Conservation (phyloP, 2,888 invertebrate genomes). For the Ochropleura plecta region DNA sequence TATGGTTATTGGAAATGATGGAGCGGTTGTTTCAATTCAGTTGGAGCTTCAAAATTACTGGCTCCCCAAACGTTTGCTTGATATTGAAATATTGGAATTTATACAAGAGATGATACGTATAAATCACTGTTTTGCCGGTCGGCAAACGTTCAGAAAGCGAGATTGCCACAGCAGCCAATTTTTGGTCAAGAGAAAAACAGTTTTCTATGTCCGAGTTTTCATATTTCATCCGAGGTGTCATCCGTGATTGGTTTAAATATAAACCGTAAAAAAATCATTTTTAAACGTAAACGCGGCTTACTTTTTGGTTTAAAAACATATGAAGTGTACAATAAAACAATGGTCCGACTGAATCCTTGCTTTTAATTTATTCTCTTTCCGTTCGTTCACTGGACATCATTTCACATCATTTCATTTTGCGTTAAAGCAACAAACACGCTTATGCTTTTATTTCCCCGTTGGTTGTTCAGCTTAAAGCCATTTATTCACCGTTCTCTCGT, state of each 20-base stretch:
- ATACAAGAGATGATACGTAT: constrained; percentile 2
- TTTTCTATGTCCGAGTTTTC: constrained; percentile 32
- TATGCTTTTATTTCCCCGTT: constrained; percentile 82
- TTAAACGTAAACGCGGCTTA: constrained; percentile 57
- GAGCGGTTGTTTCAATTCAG: constrained; percentile 50
- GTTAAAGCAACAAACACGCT: constrained; percentile 84
- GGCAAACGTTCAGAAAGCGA: constrained; percentile 6
- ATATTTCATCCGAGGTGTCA: constrained; percentile 44
- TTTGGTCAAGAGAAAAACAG: constrained; percentile 26
- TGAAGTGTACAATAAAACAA: constrained; percentile 77
- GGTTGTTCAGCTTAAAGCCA: constrained; percentile 73
- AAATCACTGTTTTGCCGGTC: constrained; percentile 5
- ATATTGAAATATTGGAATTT: constrained; percentile 21
- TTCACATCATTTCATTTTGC: constrained; percentile 84
- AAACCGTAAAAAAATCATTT: constrained; percentile 41
- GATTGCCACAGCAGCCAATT: constrained; percentile 1
- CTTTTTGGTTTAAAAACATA: constrained; percentile 74
- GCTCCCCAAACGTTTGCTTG: constrained; percentile 14
- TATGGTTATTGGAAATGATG: constrained; percentile 58
- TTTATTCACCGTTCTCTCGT: constrained; percentile 71
- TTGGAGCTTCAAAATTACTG: constrained; percentile 29
- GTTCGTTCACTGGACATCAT: constrained; percentile 80
- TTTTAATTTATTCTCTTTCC: constrained; percentile 86
- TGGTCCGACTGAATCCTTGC: constrained; percentile 79
- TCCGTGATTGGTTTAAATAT: constrained; percentile 44